phyloP scores from a whole-genome alignment of 2,113 vertebrate species.

The Lepidothrix coronata region DNA sequence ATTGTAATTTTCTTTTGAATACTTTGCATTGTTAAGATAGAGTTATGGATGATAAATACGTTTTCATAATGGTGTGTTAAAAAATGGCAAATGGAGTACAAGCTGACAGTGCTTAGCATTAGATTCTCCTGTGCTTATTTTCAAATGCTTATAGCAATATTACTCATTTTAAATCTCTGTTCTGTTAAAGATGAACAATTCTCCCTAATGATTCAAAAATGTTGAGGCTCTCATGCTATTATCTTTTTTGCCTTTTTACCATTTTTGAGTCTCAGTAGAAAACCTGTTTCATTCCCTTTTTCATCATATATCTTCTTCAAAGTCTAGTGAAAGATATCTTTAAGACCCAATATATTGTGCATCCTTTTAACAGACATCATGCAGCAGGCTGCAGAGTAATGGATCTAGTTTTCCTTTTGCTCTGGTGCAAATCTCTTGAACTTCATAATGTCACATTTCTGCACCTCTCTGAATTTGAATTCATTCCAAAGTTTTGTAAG shows the following conservation, averaged over 20 bases:
- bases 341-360: not conserved
- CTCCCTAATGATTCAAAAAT: not conserved
- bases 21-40: not conserved
- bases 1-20: not conserved
- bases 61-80: not conserved
- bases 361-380: not conserved
- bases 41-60: not conserved
- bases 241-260: not conserved
- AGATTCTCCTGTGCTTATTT: constrained; percentile 18
- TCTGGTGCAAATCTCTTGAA: not conserved
- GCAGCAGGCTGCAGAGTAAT: not conserved
- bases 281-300: not conserved
- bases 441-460: not conserved
- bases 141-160: not conserved
- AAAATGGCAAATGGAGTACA: constrained; percentile 4
- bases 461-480: not conserved
- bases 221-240: not conserved
- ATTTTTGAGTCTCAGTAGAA: not conserved
- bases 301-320: not conserved
- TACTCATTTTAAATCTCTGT: not conserved
- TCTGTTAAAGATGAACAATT: not conserved
- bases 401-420: not conserved
- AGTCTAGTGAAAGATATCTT: not conserved
- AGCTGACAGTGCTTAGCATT: not conserved
- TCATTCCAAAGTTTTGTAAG: not conserved